phyloP scores from a whole-genome alignment of 2,797 vertebrate species.

The Uromys caudimaculatus region DNA sequence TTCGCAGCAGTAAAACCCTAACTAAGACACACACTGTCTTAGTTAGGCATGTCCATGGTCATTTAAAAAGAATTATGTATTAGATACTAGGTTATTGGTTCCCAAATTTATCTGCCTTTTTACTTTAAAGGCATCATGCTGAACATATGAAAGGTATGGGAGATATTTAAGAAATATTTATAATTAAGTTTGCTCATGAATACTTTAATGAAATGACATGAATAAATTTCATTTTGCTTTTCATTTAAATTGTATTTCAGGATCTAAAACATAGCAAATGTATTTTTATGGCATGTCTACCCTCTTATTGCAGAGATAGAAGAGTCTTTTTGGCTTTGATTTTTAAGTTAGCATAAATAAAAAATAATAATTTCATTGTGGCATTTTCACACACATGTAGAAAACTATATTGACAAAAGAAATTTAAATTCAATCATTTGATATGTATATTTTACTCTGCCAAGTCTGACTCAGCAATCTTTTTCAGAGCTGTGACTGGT shows the following conservation, averaged over 20 bases:
- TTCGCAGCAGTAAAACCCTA: background rate
- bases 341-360: background rate
- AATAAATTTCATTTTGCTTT: background rate
- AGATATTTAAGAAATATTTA: background rate
- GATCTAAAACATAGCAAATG: background rate
- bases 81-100: background rate
- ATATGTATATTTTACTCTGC: background rate
- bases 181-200: background rate
- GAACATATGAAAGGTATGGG: background rate
- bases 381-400: background rate
- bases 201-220: background rate
- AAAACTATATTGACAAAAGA: background rate
- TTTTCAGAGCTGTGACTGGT: background rate
- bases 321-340: background rate
- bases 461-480: background rate
- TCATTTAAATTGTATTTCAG: slow-evolving; percentile 42
- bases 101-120: background rate
- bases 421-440: background rate
- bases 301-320: background rate
- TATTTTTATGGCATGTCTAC: background rate
- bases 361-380: background rate
- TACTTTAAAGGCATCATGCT: background rate
- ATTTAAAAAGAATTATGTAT: background rate
- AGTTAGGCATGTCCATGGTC: no score
- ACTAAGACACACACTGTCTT: background rate